Evolutionary conservation across 2,888 invertebrate genomes (phyloP).

Genomic region (Plagiodera versicolora): DNA sequence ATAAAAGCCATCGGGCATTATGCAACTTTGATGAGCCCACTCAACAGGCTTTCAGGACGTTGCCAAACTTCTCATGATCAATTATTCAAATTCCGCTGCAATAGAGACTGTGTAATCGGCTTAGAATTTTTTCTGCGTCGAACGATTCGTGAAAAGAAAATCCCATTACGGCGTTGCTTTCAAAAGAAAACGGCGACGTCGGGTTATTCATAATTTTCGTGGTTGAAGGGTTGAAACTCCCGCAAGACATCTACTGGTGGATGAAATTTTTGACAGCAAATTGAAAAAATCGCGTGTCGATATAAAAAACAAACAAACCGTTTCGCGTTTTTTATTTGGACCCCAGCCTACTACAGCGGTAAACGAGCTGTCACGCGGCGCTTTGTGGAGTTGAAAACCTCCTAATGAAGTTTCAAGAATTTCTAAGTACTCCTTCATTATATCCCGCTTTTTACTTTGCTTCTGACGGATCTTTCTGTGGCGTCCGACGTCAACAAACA

Average conservation of each 20-base stretch:
- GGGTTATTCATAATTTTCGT: too few relatives aligned
- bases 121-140: background rate
- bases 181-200: too few relatives aligned
- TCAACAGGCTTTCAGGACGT: background rate
- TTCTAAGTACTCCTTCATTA: constrained; percentile 15
- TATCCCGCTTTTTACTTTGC: background rate
- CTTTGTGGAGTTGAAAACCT: constrained; percentile 3
- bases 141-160: background rate
- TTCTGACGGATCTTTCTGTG: background rate
- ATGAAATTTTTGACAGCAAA: too few relatives aligned
- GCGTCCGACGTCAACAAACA: background rate
- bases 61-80: background rate
- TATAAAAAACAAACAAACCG: background rate
- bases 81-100: background rate
- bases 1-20: background rate
- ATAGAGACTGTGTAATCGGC: background rate
- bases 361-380: background rate
- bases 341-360: background rate
- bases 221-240: too few relatives aligned
- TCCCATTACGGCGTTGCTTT: background rate
- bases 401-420: constrained; percentile 10
- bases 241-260: too few relatives aligned
- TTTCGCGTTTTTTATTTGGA: too few relatives aligned
- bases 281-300: too few relatives aligned
- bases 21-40: background rate